Percentiles rank a stretch among this genome's conserved stretches.
These are phyloP conservation scores for Penaeus vannamei DNA, from an alignment of 1,140 invertebrate genomes.

Conservation along the genomic window DNA sequence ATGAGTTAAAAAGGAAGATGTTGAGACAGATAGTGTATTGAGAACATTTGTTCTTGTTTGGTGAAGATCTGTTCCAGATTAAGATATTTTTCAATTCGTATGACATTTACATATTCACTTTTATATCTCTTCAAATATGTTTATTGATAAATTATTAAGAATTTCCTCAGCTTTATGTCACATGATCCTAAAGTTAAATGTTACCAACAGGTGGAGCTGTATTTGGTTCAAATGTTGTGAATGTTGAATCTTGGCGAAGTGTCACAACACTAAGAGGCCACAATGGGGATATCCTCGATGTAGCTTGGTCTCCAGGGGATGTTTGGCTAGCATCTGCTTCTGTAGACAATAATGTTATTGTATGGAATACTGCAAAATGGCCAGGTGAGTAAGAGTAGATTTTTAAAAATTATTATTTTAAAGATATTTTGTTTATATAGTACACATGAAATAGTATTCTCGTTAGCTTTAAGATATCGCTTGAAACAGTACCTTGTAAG, in stretches of 20 bases:
- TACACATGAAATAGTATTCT: background rate
- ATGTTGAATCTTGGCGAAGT: conserved; percentile 94
- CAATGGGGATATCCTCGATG: conserved; percentile 91
- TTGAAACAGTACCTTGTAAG: background rate
- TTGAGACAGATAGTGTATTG: no score
- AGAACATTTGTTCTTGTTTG: no score
- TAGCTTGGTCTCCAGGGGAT: conserved; percentile 96
- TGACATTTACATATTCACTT: no score
- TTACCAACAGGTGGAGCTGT: conserved; percentile 68
- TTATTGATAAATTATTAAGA: background rate
- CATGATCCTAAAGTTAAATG: background rate
- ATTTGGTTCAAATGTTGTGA: conserved; percentile 73
- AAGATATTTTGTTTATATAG: no score
- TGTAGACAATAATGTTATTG: conserved; percentile 95
- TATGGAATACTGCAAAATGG: conserved; percentile 95
- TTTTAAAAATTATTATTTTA: no score
- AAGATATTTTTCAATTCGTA: no score
- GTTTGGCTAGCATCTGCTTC: conserved; percentile 94
- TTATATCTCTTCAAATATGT: no score
- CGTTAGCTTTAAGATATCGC: background rate
- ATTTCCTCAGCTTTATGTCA: background rate
- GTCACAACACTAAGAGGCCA: conserved; percentile 90
- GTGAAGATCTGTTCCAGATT: no score
- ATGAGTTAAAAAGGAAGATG: no score
- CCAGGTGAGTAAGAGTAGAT: conserved; percentile 75